A percentile compares a stretch with the other conserved stretches of the same genome.
phyloP scores from a whole-genome alignment of 2,888 invertebrate species.

The Polymixis flavicincta region DNA sequence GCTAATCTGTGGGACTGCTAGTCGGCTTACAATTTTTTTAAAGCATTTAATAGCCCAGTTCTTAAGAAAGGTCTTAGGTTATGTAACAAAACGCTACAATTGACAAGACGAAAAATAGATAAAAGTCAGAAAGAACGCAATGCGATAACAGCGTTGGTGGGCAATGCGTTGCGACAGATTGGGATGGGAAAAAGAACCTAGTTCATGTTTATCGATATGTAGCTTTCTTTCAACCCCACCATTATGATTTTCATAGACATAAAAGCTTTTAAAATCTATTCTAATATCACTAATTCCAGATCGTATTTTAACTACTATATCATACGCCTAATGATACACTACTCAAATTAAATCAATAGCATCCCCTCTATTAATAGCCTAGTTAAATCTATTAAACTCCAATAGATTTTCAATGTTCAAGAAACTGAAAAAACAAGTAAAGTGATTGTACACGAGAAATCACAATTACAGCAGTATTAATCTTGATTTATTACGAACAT shows the following conservation, averaged over 20 bases:
- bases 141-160: no score
- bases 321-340: neutral
- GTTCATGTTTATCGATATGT: neutral
- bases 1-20: no score
- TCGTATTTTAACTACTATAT: neutral
- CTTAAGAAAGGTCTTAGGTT: no score
- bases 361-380: neutral
- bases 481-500: conserved; percentile 59
- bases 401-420: conserved; percentile 35
- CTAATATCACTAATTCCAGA: neutral
- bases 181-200: no score
- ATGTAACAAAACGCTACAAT: no score
- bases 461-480: conserved; percentile 59
- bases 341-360: neutral
- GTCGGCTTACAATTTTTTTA: no score
- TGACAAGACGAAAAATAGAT: no score
- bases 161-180: no score
- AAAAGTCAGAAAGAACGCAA: no score
- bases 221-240: neutral
- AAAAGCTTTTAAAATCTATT: neutral
- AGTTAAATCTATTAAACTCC: conserved; percentile 28
- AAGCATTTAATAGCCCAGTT: no score
- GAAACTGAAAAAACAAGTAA: conserved; percentile 24
- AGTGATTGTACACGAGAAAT: conserved; percentile 52
- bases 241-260: neutral